Evolutionary conservation across 2,113 vertebrate genomes (phyloP), one percentile per base, ranked within the genome.

Genomic region (pig (Sus scrofa)): DNA sequence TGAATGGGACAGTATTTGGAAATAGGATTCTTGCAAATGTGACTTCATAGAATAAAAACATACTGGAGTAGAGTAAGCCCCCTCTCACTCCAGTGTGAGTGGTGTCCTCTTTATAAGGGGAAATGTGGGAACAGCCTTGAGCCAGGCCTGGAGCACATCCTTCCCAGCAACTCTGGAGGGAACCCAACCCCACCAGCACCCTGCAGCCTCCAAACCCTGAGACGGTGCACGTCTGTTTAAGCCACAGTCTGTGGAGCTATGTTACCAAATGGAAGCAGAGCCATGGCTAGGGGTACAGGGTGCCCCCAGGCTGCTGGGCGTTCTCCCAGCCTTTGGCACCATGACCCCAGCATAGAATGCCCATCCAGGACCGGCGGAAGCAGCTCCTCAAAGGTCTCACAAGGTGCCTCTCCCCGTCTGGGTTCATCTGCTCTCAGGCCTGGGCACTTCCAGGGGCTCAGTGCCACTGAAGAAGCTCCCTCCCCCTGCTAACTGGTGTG

Each of bases 71-170:
- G 60, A 18, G 3, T 30, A 32, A 67, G 3, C 15, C 22, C 56
- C 73, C n/a, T 11, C n/a, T 73, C 83, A 19, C n/a, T 79, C 83
- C 62, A 16, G 7, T 30, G 26, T 14, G 44, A 67, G 58, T 15
- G 15, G 34, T 22, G 16, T 50, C 50, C 58, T 26, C n/a, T 12
- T 13, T 10, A 50, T 52, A 13, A 6, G 27, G 68, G 32, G 37
- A 60, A 26, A 50, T 37, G 9, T 19, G 11, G n/a, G 50, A 7
- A 14, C 2, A 34, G 30, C 32, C 9, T 3, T 0, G 50, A 32
- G 37, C 37, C 3, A 24, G 26, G 20, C 20, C 83, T 8, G 27
- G 44, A 20, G 5, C 44, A 2, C 16, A 16, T 5, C 27, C n/a
- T 19, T 30, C n/a, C 74, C 4, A 0, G 18, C 14, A 1, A 44